These are phyloP conservation scores for Stegodyphus mimosarum DNA, from an alignment of 1,140 invertebrate genomes.

Conservation along the genomic window DNA sequence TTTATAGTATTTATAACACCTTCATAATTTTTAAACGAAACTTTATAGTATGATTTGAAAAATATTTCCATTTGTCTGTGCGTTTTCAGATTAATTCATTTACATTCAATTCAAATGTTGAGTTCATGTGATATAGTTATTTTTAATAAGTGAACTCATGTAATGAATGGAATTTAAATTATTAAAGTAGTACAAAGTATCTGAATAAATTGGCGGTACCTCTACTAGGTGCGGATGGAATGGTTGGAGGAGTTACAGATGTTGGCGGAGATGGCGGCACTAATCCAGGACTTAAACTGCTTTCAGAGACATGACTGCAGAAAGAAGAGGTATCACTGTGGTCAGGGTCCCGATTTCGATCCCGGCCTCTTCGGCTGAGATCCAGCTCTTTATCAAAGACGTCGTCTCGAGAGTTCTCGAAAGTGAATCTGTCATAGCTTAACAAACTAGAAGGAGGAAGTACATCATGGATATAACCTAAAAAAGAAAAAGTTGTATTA, in stretches of 20 bases:
- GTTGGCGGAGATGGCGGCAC: constrained; percentile 9
- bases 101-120: no score
- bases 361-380: constrained; percentile 20
- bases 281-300: constrained; percentile 46
- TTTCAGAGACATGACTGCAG: constrained; percentile 52
- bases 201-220: neutral
- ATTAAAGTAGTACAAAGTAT: neutral
- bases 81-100: no score
- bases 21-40: no score
- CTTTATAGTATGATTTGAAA: no score
- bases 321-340: constrained; percentile 43
- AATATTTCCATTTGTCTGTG: no score
- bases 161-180: neutral
- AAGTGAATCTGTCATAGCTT: constrained; percentile 24
- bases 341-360: constrained; percentile 4
- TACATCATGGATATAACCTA: constrained; percentile 53
- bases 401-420: constrained; percentile 26
- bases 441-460: constrained; percentile 11
- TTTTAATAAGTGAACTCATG: no score
- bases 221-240: constrained; percentile 7
- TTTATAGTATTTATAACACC: no score
- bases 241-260: constrained; percentile 2
- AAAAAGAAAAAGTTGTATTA: neutral
- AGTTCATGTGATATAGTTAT: no score
- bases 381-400: constrained; percentile 40